phyloP scores from a whole-genome alignment of 2,797 vertebrate genomes.

The Orestias chungarensis region DNA sequence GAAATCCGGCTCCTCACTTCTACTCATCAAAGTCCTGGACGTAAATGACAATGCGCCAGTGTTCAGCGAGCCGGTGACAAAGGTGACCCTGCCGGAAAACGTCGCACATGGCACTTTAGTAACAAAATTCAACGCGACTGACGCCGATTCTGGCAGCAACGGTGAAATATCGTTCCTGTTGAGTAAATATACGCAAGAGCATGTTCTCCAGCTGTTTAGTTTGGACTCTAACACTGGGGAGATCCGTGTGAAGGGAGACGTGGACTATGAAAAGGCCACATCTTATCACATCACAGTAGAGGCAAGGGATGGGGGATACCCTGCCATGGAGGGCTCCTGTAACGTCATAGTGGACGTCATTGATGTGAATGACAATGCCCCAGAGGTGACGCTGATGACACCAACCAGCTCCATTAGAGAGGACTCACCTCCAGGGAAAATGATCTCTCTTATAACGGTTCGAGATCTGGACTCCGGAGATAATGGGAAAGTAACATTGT shows the following conservation, averaged over 20 bases:
- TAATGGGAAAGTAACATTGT: constrained; percentile 87
- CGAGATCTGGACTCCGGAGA: constrained; percentile 87
- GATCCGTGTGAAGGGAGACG: constrained; percentile 83
- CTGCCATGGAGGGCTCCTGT: constrained; percentile 93
- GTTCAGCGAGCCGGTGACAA: constrained; percentile 85
- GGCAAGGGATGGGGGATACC: constrained; percentile 89
- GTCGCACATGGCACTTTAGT: constrained; percentile 85
- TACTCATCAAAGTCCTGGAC: constrained; percentile 88
- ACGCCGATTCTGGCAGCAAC: constrained; percentile 88
- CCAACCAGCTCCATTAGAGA: constrained; percentile 87
- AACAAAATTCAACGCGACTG: constrained; percentile 89
- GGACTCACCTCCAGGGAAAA: constrained; percentile 84
- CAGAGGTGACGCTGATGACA: constrained; percentile 89
- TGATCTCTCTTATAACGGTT: constrained; percentile 89
- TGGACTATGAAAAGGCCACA: constrained; percentile 89
- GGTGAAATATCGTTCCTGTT: constrained; percentile 89
- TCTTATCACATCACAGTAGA: constrained; percentile 89
- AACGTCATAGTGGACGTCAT: constrained; percentile 89
- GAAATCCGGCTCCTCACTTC: constrained; percentile 86
- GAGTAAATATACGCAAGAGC: constrained; percentile 89
- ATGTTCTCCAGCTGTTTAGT: constrained; percentile 81
- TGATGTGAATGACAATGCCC: constrained; percentile 92
- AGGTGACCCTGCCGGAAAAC: constrained; percentile 87
- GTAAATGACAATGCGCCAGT: constrained; percentile 92
- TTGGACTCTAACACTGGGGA: constrained; percentile 88